Conservation (phyloP, 2,113 vertebrate species). For the Centrocercus urophasianus region DNA sequence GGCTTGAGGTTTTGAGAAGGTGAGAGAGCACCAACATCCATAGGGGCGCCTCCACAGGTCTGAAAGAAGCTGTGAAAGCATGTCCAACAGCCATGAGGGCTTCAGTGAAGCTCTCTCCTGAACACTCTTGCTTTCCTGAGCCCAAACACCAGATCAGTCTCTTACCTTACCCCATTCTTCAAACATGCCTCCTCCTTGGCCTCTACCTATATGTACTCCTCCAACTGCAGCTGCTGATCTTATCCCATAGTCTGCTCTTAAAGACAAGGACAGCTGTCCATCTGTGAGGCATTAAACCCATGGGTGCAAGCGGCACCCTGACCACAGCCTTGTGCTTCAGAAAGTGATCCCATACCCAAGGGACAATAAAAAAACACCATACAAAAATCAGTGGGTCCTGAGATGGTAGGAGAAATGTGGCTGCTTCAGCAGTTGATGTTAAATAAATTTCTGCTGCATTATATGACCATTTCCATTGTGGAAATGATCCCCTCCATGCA, state of each 20-base stretch:
- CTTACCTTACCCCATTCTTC: background rate
- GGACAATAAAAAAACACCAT: background rate
- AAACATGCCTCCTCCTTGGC: background rate
- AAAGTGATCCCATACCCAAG: background rate
- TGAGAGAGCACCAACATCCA: background rate
- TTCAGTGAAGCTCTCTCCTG: background rate
- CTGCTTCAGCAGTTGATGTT: background rate
- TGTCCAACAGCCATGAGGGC: rapidly evolving
- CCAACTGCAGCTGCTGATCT: background rate
- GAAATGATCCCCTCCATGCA: background rate
- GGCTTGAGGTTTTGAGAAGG: background rate
- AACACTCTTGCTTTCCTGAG: background rate
- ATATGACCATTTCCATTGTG: background rate
- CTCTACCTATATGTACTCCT: background rate
- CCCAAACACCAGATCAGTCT: background rate
- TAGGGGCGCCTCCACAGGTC: background rate
- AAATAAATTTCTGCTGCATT: background rate
- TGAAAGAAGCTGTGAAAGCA: background rate
- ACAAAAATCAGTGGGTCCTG: background rate
- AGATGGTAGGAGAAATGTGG: background rate
- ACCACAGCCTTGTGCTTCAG: background rate
- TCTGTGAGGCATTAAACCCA: background rate
- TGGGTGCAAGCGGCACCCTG: background rate
- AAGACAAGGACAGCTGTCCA: background rate
- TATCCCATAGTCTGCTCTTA: background rate